Base-by-base conservation (phyloP, 2,113 vertebrate species). In the Syngnathoides biaculeatus region DNA sequence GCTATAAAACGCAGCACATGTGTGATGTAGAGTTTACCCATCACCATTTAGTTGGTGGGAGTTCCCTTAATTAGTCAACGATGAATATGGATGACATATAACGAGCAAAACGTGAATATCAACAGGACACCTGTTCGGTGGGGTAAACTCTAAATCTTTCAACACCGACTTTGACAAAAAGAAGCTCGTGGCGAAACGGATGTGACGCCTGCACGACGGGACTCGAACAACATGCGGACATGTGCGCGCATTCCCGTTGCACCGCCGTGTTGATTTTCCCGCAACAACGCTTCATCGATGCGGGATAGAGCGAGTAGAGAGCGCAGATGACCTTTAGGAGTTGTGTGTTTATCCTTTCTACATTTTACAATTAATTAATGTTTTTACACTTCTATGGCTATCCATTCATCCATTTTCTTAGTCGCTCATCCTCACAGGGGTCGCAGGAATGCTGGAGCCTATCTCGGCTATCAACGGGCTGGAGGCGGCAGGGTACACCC, bases 71-170 rank as follows among this genome's bases (percentile, higher is more conserved):
- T 69, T 60, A 73, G 12, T 70, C 65, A 73, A 52, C 55, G 53
- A n/a, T 43, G 53, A 74, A 75, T 73, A 73, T 63, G 14, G 20
- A 71, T 22, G 24, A 43, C 4, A 27, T 58, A 8, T 63, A 12
- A 61, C 26, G 8, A 38, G 68, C 9, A 68, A 76, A 79, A 67
- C 55, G 82, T 45, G 64, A 79, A 72, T 59, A 58, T 70, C 78
- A 67, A 30, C 0, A 20, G 72, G 74, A 75, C 57, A 15, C 73
- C 50, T 63, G 65, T 39, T 77, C 64, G 79, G 30, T 14, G 60
- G 72, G 62, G 73, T 45, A 10, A 69, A 42, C 60, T 67, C 62
- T 65, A 70, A 77, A 61, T 76, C 68, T 62, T 79, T 71, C 71
- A 67, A 72, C 19, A 58, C 57, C 58, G 38, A 72, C 73, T 48